Evolutionary conservation across 2,888 invertebrate species (phyloP), one percentile per base, ranked within the genome.

Genomic region (Macaria notata): DNA sequence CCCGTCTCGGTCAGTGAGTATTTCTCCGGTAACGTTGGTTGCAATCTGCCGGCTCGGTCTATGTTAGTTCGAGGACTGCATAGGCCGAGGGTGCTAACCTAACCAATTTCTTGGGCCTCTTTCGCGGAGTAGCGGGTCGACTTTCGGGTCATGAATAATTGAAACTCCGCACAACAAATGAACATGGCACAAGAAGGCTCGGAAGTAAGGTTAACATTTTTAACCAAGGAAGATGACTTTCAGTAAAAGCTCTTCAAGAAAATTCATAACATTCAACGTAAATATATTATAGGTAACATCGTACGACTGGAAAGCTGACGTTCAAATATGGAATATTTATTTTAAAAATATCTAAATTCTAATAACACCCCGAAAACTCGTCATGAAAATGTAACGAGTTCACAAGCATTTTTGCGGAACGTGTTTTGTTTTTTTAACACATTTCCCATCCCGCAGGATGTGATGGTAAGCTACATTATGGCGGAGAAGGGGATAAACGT

Each of bases 41-140:
- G 90, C 93, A 90, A 92, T 92, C 87, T 86, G 94, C 94, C 95
- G 94, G 95, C 94, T 95, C 95, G 93, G 94, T 95, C 95, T 94
- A 92, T 93, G 93, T 93, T 92, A 92, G 93, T 94, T 94, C 93
- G 92, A 94, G 95, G 81, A 81, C 77, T 92, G 92, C 93, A 92
- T 92, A 92, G 94, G 86, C 63, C 78, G 88, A 91, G 91, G 89
- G 52, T 56, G 51, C 91, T 91, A 92, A 91, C 92, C 92, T 92
- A 91, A 91, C 91, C 90, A 81, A 61, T 62, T 88, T 88, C 85
- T 91, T 75, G 90, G 91, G 81, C 90, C 88, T 89, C 87, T 84
- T 90, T 89, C 43, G 83, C 83, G 84, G 84, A 82, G 84, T 85
- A 72, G 78, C 88, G 84, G 89, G 88, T 81, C 88, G 86, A 80